Percentiles rank a stretch among this genome's conserved stretches.
phyloP scores from a whole-genome alignment of 2,888 invertebrate genomes.

The Parascotia fuliginaria region DNA sequence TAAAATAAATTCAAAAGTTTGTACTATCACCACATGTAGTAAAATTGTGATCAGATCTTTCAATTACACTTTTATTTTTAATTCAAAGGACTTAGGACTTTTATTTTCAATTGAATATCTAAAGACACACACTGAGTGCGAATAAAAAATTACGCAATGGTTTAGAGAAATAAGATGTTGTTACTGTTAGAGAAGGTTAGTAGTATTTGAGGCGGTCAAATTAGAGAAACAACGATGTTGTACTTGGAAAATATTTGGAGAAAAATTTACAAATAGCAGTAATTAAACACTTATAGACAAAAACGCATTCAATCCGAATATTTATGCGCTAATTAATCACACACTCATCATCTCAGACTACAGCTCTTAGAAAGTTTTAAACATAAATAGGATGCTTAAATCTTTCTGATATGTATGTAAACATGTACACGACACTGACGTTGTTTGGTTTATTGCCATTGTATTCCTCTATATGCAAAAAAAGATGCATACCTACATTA shows the following conservation, averaged over 20 bases:
- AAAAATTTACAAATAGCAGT: conserved; percentile 44
- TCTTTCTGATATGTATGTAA: too few species aligned
- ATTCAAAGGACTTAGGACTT: conserved; percentile 21
- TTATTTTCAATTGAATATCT: conserved; percentile 37
- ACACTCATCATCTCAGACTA: too few species aligned
- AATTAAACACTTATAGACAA: conserved; percentile 29
- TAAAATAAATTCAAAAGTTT: too few species aligned
- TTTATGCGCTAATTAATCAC: too few species aligned
- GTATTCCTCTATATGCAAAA: too few species aligned
- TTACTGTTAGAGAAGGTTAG: conserved; percentile 22
- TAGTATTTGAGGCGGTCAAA: conserved; percentile 22
- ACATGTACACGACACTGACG: too few species aligned
- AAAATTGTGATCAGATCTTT: conserved; percentile 1
- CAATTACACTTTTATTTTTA: conserved; percentile 22
- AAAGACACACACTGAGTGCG: conserved; percentile 29
- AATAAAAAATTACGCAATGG: conserved; percentile 39
- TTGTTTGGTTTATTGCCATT: too few species aligned
- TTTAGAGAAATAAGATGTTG: conserved; percentile 24
- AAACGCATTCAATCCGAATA: not conserved
- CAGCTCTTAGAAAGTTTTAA: too few species aligned
- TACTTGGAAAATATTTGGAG: conserved; percentile 38
- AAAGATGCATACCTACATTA: too few species aligned
- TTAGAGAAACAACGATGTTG: conserved; percentile 33
- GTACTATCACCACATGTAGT: too few species aligned
- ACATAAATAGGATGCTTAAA: too few species aligned